Base-by-base conservation (phyloP, 2,113 vertebrate species). In the Dissostichus mawsoni region DNA sequence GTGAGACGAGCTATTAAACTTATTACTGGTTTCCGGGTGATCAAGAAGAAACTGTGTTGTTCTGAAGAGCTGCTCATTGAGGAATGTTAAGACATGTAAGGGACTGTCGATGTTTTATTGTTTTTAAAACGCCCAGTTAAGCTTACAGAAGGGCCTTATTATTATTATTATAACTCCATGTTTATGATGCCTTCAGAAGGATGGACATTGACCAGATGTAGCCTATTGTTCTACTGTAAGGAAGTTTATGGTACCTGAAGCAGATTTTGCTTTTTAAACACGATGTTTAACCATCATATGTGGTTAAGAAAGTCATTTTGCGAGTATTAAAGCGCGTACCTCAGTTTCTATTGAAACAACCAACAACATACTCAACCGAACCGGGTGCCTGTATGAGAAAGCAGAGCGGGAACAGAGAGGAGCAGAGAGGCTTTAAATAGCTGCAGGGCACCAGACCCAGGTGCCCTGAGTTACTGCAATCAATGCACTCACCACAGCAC, bases 31-130 rank as follows among this genome's bases (percentile, higher is more conserved):
- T 99, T 99, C 91, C 92, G 97, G 16, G 96, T 99, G 72, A 98
- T 99, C 62, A 99, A 98, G 87, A 98, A 97, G 89, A 99, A 99
- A 92, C 94, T 99, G 69, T 99, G 99, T 84, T 97, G 97, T 90
- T 98, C 98, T 0, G 97, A 98, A 83, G 97, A 97, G 82, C 93
- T 98, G 76, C 95, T 98, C 47, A 96, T 99, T 4, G 98, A 99
- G 58, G 98, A 99, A 86, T 99, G 98, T 90, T 99, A 92, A 98
- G 57, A 36, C 45, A 58, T 67, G n/a, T 3, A 50, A 69, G 36
- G 29, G 67, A 75, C 59, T n/a, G 8, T 57, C 8, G 23, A 47
- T 29, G 25, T 75, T 78, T 61, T 56, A 50, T 63, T 52, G 51
- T 57, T 63, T 73, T 69, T 25, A 33, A 45, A 61, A 67, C 33